These are phyloP conservation scores for Rachycentron canadum DNA, from an alignment of 2,797 vertebrate genomes.

Conservation along the genomic window DNA sequence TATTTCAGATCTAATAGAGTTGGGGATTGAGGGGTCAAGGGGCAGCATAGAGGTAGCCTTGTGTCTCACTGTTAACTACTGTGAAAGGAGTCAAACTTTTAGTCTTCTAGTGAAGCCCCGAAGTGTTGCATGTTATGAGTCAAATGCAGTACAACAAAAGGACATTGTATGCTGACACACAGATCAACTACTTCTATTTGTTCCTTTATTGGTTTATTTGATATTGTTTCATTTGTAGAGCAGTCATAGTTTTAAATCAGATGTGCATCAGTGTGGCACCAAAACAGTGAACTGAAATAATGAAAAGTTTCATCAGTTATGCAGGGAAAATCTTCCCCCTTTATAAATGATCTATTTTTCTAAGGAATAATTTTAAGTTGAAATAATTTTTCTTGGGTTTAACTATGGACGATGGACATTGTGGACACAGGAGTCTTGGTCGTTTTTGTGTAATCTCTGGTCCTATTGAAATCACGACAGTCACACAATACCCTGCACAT, in stretches of 20 bases:
- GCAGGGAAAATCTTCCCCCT: neutral
- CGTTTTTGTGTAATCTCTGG: constrained; percentile 38
- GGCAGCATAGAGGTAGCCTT: constrained; percentile 80
- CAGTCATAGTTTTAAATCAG: constrained; percentile 22
- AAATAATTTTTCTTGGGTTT: neutral
- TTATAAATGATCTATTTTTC: neutral
- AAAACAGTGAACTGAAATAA: constrained; percentile 35
- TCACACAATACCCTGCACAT: constrained; percentile 73
- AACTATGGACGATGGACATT: constrained; percentile 7
- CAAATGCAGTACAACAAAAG: constrained; percentile 17
- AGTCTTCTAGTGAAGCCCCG: constrained; percentile 37
- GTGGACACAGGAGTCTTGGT: constrained; percentile 28
- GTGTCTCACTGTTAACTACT: constrained; percentile 68
- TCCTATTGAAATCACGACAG: constrained; percentile 56
- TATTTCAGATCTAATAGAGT: constrained; percentile 44
- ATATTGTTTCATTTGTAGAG: constrained; percentile 20
- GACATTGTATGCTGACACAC: constrained; percentile 25
- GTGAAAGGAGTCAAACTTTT: constrained; percentile 46
- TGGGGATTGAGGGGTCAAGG: constrained; percentile 28
- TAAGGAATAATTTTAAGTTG: neutral
- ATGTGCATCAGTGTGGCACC: constrained; percentile 39
- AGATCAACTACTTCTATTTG: neutral
- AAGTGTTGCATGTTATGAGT: constrained; percentile 41
- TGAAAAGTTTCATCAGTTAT: constrained; percentile 37
- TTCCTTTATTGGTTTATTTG: neutral